Evolutionary conservation across 2,888 invertebrate species (phyloP).

Genomic region (Agrotis clavis): DNA sequence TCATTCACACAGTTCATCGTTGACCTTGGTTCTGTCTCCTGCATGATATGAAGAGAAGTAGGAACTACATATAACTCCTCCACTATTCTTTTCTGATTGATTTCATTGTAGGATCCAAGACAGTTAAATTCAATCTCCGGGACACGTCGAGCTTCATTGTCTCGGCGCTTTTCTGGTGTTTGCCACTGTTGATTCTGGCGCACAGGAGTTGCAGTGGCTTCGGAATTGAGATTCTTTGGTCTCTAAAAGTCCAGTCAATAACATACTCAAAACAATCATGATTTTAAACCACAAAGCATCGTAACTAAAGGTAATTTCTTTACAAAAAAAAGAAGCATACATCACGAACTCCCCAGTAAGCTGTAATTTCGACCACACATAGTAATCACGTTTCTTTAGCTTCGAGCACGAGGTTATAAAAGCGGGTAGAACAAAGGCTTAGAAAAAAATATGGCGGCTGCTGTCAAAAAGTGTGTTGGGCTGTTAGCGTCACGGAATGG

Average conservation of each 20-base stretch:
- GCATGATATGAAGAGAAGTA: too few species aligned
- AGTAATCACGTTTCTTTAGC: conserved; percentile 45
- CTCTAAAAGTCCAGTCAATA: background rate
- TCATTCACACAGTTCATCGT: too few species aligned
- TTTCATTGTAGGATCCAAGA: too few species aligned
- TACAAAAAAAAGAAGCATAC: conserved; percentile 29
- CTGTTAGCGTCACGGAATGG: conserved; percentile 18
- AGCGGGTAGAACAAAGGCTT: conserved; percentile 36
- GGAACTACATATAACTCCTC: too few species aligned
- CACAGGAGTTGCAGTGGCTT: too few species aligned
- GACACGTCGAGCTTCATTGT: too few species aligned
- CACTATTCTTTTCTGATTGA: too few species aligned
- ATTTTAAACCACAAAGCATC: background rate
- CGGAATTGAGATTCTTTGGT: too few species aligned
- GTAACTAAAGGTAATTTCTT: conserved; percentile 31
- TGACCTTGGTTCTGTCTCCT: too few species aligned
- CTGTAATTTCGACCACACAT: conserved; percentile 58
- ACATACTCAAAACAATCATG: conserved; percentile 3
- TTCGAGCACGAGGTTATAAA: conserved; percentile 34
- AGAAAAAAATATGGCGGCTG: conserved; percentile 8
- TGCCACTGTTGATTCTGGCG: too few species aligned
- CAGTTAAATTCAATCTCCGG: too few species aligned
- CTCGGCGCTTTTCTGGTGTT: too few species aligned
- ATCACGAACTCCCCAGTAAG: conserved; percentile 42
- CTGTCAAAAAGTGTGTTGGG: conserved; percentile 21